Evolutionary conservation across 2,113 vertebrate genomes (phyloP), one percentile per base, ranked within the genome.

Genomic region (Peromyscus maniculatus): DNA sequence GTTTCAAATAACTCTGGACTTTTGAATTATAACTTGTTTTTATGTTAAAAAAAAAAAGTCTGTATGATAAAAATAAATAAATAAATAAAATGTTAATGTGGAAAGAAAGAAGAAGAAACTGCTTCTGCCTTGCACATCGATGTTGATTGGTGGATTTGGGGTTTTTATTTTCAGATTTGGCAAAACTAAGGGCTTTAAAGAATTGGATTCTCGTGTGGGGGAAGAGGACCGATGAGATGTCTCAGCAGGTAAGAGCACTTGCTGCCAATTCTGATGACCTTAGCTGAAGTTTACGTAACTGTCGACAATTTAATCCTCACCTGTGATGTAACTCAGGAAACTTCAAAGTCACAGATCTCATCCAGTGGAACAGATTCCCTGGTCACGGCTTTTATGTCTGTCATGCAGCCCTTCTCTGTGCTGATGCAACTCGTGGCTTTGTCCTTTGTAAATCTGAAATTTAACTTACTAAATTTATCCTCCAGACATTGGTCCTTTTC

Each of bases 101-200:
- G 52, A 52, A 52, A 52, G 52, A 52, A 52, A 52, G 52, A 52
- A 52, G 11, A 52, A 52, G 52, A 52, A 52, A 52, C 52, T 52
- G 31, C 5, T 46, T 96, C 66, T 82, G 72, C 10, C 10, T 94
- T 92, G 91, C 84, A 21, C 11, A 39, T 87, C 71, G 86, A 4
- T 92, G 59, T 15, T 74, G 87, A 28, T 87, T 95, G n/a, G 39
- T 92, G 79, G 46, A 67, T 91, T 89, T 94, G 88, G 33, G 21
- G 16, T 62, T 96, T 98, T 92, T 52, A 94, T 66, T 91, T 46
- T 91, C 87, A 86, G 39, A 77, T 91, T 62, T 89, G 62, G 80
- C 52, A 95, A 66, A 87, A 36, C 8, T 94, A 91, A 82, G 57
- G 52, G 21, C 62, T 87, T 67, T 87, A 49, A 87, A 87, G 43